phyloP scores from a whole-genome alignment of 2,113 vertebrate genomes.

The Urocolius indicus region DNA sequence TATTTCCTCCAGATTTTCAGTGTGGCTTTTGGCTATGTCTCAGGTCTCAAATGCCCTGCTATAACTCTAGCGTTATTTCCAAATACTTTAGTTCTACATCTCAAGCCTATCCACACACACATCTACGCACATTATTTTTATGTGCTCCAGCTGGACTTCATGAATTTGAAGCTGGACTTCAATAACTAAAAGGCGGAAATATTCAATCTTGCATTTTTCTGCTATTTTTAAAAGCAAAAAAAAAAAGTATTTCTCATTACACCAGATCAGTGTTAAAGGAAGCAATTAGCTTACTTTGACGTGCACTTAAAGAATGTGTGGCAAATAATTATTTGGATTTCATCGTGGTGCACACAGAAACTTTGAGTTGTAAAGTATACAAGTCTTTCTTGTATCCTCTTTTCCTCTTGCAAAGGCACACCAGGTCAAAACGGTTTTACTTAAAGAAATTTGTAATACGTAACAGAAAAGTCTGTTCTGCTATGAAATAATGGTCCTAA shows the following conservation, averaged over 20 bases:
- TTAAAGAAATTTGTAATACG: conserved; percentile 19
- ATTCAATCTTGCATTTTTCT: background rate
- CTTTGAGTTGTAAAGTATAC: background rate
- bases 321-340: background rate
- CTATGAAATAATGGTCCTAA: background rate
- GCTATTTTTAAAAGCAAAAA: background rate
- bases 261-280: background rate
- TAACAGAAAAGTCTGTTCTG: background rate
- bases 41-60: conserved; percentile 15
- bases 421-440: background rate
- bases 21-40: conserved; percentile 11
- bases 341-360: background rate
- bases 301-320: background rate
- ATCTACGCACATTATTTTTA: background rate
- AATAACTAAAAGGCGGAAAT: background rate
- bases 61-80: conserved; percentile 23
- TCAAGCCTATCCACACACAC: background rate
- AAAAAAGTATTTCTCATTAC: background rate
- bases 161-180: background rate
- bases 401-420: background rate
- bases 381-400: background rate
- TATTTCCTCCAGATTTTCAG: background rate
- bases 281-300: background rate
- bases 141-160: background rate
- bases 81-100: background rate